Base-by-base conservation (phyloP, 2,888 invertebrate genomes). In the Caprella mutica region DNA sequence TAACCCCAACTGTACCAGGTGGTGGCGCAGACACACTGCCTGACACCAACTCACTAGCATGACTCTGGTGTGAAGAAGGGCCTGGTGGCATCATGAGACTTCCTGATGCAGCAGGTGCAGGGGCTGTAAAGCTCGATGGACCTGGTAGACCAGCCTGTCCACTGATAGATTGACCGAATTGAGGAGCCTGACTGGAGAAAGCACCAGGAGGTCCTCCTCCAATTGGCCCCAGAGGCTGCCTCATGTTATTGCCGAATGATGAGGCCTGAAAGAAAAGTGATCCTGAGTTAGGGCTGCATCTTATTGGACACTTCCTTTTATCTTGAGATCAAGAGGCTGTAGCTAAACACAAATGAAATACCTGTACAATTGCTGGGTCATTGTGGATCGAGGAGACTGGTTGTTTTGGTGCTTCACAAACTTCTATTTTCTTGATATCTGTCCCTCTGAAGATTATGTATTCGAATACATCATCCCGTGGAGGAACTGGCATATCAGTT, bases 391-490 rank as follows among this genome's bases (percentile, higher is more conserved):
- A 82, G 17, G 14, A n/a, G n/a, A 55, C 26, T 66, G 84, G 81
- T 54, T 84, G 86, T 75, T 87, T 90, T n/a, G 80, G 79, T 61
- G 97, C 86, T 65, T 79, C 79, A 71, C 80, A 78, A 52, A 98
- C 93, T 73, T 93, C 82, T 70, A 99, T 90, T 74, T 98, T 97
- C 77, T 98, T 98, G 71, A 99, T 98, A 74, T 99, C 98, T 66
- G 90, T 85, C 46, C 97, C 97, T 67, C 96, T 82, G 77, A 98
- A 98, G 68, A 98, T 81, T 70, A 98, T 98, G 76, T 94, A 98
- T 73, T 98, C 97, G 74, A 96, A 98, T 55, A 97, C 86, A 75
- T 98, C 96, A 76, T 90, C 92, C 74, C 96, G 87, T 21, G 94
- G 90, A 53, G 94, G 89, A 56, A 98, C 93, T 63, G 92, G 92